A percentile compares a stretch with the other conserved stretches of the same genome.
phyloP scores from a whole-genome alignment of 2,797 vertebrate genomes.

The Lagocephalus sceleratus region DNA sequence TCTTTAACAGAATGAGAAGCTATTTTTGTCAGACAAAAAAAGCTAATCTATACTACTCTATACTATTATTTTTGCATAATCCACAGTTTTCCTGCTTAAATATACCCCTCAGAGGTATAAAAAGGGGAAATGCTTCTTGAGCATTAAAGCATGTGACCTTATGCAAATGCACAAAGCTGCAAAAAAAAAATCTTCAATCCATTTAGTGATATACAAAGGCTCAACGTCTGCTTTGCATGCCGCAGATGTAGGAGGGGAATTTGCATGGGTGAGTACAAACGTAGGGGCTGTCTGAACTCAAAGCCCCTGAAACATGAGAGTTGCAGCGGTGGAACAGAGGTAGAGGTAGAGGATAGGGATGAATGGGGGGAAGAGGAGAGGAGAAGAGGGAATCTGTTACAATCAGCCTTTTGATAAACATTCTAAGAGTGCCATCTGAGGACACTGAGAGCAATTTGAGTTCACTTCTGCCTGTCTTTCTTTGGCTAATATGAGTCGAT shows the following conservation, averaged over 20 bases:
- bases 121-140: too few relatives aligned
- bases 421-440: conserved; percentile 40
- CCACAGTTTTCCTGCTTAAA: too few relatives aligned
- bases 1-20: too few relatives aligned
- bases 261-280: background rate
- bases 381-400: conserved; percentile 41
- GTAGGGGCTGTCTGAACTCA: conserved; percentile 30
- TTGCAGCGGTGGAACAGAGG: conserved; percentile 3
- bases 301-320: conserved; percentile 43
- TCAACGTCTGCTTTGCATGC: background rate
- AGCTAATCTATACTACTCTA: too few relatives aligned
- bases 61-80: too few relatives aligned
- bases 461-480: conserved; percentile 26
- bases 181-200: too few relatives aligned
- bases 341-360: conserved; percentile 4
- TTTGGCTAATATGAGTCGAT: conserved; percentile 49
- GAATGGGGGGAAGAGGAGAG: conserved; percentile 14
- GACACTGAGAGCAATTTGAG: conserved; percentile 25
- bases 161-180: too few relatives aligned
- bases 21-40: too few relatives aligned
- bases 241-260: background rate
- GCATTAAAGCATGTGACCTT: too few relatives aligned
- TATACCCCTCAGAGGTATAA: too few relatives aligned
- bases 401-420: conserved; percentile 51
- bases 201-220: too few relatives aligned